Conservation (phyloP, 2,113 vertebrate species). For the Tenrec ecaudatus region DNA sequence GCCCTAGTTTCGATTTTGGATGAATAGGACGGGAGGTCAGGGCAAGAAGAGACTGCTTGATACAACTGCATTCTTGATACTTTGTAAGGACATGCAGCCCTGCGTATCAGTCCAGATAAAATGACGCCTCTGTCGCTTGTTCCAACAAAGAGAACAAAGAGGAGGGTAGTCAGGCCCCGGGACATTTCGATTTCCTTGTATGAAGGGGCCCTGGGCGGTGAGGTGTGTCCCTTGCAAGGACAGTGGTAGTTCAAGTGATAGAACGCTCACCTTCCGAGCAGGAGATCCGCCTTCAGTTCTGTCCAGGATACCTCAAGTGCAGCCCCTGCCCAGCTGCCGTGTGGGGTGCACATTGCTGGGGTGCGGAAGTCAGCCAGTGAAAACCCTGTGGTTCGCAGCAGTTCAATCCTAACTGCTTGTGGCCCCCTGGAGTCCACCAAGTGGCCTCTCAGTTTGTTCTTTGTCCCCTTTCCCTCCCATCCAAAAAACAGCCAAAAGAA, state of each 20-base stretch:
- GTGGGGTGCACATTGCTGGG: background rate
- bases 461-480: background rate
- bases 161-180: background rate
- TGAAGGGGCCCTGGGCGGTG: background rate
- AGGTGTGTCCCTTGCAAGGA: background rate
- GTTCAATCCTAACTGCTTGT: background rate
- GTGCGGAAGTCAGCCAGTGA: background rate
- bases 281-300: background rate
- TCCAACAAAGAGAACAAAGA: conserved; percentile 16
- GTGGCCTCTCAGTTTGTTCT: background rate
- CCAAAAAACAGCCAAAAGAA: conserved; percentile 3
- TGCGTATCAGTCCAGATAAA: conserved; percentile 41
- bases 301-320: background rate
- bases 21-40: background rate
- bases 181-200: conserved; percentile 29
- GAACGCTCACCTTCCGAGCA: background rate
- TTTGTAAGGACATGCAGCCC: conserved; percentile 5
- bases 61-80: background rate
- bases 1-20: background rate
- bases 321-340: background rate
- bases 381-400: background rate
- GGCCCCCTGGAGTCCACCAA: background rate
- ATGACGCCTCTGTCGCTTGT: background rate
- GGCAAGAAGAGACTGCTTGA: background rate
- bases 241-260: background rate